Base-by-base conservation (phyloP, 2,888 invertebrate genomes). In the Drosophila crucigera region DNA sequence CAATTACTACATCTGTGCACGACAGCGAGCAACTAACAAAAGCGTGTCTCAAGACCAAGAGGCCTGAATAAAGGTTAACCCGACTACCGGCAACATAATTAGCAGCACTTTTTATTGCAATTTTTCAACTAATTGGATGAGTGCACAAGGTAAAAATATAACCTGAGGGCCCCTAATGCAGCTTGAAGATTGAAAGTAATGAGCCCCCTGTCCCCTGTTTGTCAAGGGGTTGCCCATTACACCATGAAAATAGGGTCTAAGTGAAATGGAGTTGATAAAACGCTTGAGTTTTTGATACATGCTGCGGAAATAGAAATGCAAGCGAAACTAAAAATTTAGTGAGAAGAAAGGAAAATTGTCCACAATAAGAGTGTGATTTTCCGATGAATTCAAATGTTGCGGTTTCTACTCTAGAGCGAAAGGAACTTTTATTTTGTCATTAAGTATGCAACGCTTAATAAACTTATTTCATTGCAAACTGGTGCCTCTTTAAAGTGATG, bases 141-240 rank as follows among this genome's bases (percentile, higher is more conserved):
- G 33, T 14, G 28, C 56, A 39, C 39, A 56, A 39, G 28, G 56
- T 62, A 66, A 62, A 62, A 58, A 58, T 49, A 67, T 39, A 62
- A 73, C 41, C 28, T 25, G 52, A 35, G 43, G 14, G 28, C 50
- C 39, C 30, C 47, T 62, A 64, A 62, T 62, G 55, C 50, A 72
- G 60, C 60, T 56, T 78, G 64, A 83, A 83, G 43, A 86, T 86
- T 86, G 82, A 84, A 83, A 61, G 70, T 68, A 76, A 87, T 87
- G 66, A 66, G 75, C 70, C 50, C 52, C 11, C 25, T 22, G 59
- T 47, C 41, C 37, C 55, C n/a, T n/a, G n/a, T 31, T 66, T 59
- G 55, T 41, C 53, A 9, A 22, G 28, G 63, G 66, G 1, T 47
- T 25, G 73, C 78, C 69, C 72, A 70, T 68, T 78, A 65, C 75